Base-by-base conservation (phyloP, 2,113 vertebrate genomes). In the Ageneiosus marmoratus region DNA sequence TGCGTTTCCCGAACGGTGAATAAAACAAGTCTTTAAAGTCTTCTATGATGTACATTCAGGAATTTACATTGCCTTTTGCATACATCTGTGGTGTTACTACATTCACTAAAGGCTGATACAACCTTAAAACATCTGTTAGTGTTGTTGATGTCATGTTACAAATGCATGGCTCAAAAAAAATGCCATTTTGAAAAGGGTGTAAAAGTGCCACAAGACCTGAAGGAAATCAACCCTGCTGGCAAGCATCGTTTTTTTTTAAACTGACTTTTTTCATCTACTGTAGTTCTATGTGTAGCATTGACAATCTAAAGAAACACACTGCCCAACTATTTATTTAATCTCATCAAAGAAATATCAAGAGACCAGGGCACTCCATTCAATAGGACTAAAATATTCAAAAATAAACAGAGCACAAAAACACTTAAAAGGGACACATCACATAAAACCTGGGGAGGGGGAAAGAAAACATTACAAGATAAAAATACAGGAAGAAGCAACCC, bases 171-270 rank as follows among this genome's bases (percentile, higher is more conserved):
- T 90, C 74, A 88, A 79, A 86, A 72, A 82, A 70, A 13, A 44
- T 1, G 69, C 41, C 12, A 46, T 72, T 91, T 89, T 88, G 88
- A 90, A 91, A 89, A 86, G 89, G 90, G 92, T 90, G 89, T 95
- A 93, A 95, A 95, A 95, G 95, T 97, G 96, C 96, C 98, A 98
- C 89, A 97, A 99, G 97, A 98, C 96, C 95, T 96, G 95, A 95
- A 95, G 92, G 93, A 95, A 96, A 95, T 96, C 94, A 96, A 96
- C 95, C 95, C 95, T 96, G 96, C 95, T 95, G 96, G 94, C 94
- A 95, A 97, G 95, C 95, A 94, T 94, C 93, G 80, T 85, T 84
- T 83, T 55, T 29, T 53, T 74, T 72, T 72, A 95, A n/a, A 96
- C 95, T 95, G 94, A 96, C 95, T 87, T 93, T 24, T 95, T 93